Evolutionary conservation across 2,797 vertebrate species (phyloP).

Genomic region (Cryptoprocta ferox): DNA sequence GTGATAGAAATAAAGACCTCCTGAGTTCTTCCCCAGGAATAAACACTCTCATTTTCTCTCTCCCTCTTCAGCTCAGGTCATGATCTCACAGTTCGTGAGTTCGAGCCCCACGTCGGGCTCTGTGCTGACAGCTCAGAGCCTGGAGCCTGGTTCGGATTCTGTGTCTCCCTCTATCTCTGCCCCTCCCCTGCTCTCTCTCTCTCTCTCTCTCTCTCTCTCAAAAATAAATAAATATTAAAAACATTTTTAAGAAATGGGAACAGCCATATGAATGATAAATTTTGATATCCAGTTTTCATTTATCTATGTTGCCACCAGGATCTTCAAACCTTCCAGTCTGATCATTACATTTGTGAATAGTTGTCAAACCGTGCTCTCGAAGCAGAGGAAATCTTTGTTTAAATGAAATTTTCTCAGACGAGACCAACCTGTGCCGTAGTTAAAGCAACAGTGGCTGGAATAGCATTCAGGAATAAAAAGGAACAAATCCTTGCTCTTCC

Average conservation of each 20-base stretch:
- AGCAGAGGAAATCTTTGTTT: neutral
- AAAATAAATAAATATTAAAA: no score
- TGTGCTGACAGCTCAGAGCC: no score
- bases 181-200: neutral
- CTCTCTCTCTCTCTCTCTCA: neutral
- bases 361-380: neutral
- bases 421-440: neutral
- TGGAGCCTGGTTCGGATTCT: no score
- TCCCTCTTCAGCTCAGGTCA: no score
- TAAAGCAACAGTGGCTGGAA: neutral
- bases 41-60: no score
- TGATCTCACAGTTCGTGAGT: no score
- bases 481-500: no score
- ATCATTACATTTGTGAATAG: neutral
- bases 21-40: no score
- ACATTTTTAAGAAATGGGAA: neutral
- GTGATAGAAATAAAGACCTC: neutral
- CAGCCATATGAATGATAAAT: neutral
- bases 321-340: neutral
- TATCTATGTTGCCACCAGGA: neutral
- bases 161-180: no score
- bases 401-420: neutral
- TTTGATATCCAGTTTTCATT: neutral
- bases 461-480: neutral
- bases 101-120: no score